Evolutionary conservation across 2,797 vertebrate genomes (phyloP).

Genomic region (Microtus agrestis): DNA sequence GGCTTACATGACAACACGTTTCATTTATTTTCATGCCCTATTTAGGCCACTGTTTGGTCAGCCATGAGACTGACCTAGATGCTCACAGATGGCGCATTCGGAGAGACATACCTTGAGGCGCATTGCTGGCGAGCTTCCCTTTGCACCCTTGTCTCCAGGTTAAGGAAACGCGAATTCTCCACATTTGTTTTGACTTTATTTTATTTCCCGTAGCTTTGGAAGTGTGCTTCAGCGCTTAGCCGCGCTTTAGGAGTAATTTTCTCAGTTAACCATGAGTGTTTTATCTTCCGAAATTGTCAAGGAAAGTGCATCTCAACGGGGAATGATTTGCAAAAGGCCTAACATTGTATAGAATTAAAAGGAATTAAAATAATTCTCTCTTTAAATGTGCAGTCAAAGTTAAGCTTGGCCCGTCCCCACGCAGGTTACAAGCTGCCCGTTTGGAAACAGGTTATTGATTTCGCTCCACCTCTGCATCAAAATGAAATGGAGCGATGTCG

Average conservation of each 20-base stretch:
- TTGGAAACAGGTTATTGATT: slow-evolving; percentile 68
- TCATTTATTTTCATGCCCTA: slow-evolving; percentile 52
- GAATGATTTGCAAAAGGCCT: slow-evolving; percentile 59
- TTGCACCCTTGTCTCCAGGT: neutral
- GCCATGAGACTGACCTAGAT: slow-evolving; percentile 65
- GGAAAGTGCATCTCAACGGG: slow-evolving; percentile 63
- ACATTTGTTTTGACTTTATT: slow-evolving; percentile 43
- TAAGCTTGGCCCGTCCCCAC: slow-evolving; percentile 62
- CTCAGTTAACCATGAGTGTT: slow-evolving; percentile 23
- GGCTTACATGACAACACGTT: slow-evolving; percentile 35
- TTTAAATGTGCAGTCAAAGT: slow-evolving; percentile 55
- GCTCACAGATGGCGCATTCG: slow-evolving; percentile 11
- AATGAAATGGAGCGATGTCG: slow-evolving; percentile 30
- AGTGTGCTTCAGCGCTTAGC: slow-evolving; percentile 56
- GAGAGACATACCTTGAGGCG: slow-evolving; percentile 19
- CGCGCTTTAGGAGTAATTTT: slow-evolving; percentile 58
- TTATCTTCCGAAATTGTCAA: slow-evolving; percentile 65
- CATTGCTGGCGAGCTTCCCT: neutral
- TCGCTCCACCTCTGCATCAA: slow-evolving; percentile 56
- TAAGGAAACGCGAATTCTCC: slow-evolving; percentile 25
- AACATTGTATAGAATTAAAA: slow-evolving; percentile 58
- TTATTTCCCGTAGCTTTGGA: slow-evolving; percentile 56
- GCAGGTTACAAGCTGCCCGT: slow-evolving; percentile 20
- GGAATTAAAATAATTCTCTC: slow-evolving; percentile 69
- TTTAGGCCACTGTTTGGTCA: slow-evolving; percentile 62